Percentiles rank a stretch among this genome's conserved stretches.
These are phyloP conservation scores for Lontra canadensis DNA, from an alignment of 2,113 vertebrate species.

Conservation along the genomic window DNA sequence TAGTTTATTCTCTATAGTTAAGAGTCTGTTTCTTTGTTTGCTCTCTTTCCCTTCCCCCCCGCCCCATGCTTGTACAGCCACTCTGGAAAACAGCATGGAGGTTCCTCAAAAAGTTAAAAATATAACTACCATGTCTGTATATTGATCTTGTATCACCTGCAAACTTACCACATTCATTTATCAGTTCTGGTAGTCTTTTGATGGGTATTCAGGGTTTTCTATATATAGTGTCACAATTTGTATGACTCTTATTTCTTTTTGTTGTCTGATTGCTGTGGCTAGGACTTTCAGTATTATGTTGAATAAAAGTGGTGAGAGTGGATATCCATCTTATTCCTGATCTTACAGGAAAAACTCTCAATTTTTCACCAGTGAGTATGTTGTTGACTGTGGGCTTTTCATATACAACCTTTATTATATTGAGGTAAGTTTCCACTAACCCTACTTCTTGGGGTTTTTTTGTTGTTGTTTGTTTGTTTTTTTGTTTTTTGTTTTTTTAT, in stretches of 20 bases:
- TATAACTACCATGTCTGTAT: background rate
- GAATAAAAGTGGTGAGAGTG: background rate
- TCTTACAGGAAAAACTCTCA: background rate
- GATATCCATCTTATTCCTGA: background rate
- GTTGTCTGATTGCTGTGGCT: background rate
- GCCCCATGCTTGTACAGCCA: background rate
- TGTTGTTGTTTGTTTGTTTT: too few relatives aligned
- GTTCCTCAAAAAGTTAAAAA: background rate
- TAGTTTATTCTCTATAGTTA: background rate
- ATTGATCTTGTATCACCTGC: background rate
- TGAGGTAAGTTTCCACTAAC: background rate
- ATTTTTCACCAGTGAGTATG: background rate
- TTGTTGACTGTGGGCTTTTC: background rate
- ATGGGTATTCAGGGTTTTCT: background rate
- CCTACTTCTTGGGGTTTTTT: background rate
- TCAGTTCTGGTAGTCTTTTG: background rate
- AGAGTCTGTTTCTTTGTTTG: background rate
- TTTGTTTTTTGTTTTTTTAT: background rate
- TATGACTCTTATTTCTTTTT: background rate
- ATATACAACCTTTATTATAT: background rate
- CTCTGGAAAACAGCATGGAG: background rate
- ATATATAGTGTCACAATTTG: background rate
- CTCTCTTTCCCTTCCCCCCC: background rate
- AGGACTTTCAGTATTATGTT: background rate
- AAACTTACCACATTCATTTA: background rate